Evolutionary conservation across 2,797 vertebrate genomes (phyloP).

Genomic region (Lepus oiostolus): DNA sequence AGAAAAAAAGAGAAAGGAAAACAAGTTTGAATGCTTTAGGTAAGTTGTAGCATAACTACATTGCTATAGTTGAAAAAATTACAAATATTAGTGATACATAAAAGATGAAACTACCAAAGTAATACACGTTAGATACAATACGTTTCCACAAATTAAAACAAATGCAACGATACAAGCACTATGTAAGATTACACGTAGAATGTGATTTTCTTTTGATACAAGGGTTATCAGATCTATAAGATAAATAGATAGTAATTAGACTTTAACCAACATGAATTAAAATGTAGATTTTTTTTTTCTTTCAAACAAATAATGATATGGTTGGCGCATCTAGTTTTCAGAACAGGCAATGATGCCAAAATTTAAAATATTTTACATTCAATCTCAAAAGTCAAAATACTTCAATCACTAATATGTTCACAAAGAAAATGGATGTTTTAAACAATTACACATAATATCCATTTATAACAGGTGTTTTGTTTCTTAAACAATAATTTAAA

Average conservation of each 20-base stretch:
- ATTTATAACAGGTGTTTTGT: slow-evolving; percentile 90
- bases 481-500: slow-evolving; percentile 93
- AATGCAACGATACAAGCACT: slow-evolving; percentile 89
- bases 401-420: slow-evolving; percentile 92
- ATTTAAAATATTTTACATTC: slow-evolving; percentile 92
- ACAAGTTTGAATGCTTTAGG: slow-evolving; percentile 88
- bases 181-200: slow-evolving; percentile 88
- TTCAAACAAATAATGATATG: slow-evolving; percentile 87
- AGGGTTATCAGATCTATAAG: slow-evolving; percentile 88
- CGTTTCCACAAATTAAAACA: slow-evolving; percentile 89
- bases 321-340: slow-evolving; percentile 89
- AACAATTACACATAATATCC: slow-evolving; percentile 92
- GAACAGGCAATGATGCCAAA: slow-evolving; percentile 88
- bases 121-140: slow-evolving; percentile 89
- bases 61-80: slow-evolving; percentile 90
- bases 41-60: slow-evolving; percentile 91
- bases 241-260: slow-evolving; percentile 90
- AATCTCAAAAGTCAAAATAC: slow-evolving; percentile 93
- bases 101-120: slow-evolving; percentile 88
- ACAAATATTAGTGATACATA: slow-evolving; percentile 89
- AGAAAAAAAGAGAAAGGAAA: slow-evolving; percentile 84
- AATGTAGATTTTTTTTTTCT: slow-evolving; percentile 85
- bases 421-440: slow-evolving; percentile 91
- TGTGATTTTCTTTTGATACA: slow-evolving; percentile 80
- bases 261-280: slow-evolving; percentile 88